These are phyloP conservation scores for Hirudinaria manillensis DNA, from an alignment of 2,888 invertebrate genomes.

Conservation along the genomic window DNA sequence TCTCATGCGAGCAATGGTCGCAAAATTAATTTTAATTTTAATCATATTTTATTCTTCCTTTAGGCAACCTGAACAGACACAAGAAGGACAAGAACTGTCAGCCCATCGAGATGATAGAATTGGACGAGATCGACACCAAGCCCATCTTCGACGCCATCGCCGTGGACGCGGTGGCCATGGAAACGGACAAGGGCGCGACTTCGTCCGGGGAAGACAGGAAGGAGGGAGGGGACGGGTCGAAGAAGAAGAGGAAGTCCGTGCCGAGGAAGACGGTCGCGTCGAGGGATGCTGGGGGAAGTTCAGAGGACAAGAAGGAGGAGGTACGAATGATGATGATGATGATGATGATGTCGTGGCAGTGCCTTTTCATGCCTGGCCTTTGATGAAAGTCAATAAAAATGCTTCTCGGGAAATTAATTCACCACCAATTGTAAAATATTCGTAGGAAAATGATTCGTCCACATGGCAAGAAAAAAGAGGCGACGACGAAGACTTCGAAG, in stretches of 20 bases:
- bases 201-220: not conserved
- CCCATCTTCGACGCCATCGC: conserved; percentile 26
- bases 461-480: conserved; percentile 24
- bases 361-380: too few relatives aligned
- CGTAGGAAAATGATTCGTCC: not conserved
- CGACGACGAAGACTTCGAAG: conserved; percentile 6
- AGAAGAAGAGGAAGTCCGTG: conserved; percentile 36
- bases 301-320: conserved; percentile 20
- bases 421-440: not conserved
- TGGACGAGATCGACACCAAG: conserved; percentile 30
- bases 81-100: conserved; percentile 49
- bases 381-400: not conserved
- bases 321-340: not conserved
- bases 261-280: conserved; percentile 31
- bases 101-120: conserved; percentile 27
- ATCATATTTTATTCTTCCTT: conserved; percentile 28
- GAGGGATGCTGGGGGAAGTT: not conserved
- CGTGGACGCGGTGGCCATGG: conserved; percentile 22
- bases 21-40: not conserved
- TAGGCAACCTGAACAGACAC: conserved; percentile 51
- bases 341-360: too few relatives aligned
- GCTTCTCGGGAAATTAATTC: not conserved
- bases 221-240: conserved; percentile 8
- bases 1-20: not conserved
- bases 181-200: conserved; percentile 23